Base-by-base conservation (phyloP, 1,140 invertebrate genomes). In the Melitaea cinxia region DNA sequence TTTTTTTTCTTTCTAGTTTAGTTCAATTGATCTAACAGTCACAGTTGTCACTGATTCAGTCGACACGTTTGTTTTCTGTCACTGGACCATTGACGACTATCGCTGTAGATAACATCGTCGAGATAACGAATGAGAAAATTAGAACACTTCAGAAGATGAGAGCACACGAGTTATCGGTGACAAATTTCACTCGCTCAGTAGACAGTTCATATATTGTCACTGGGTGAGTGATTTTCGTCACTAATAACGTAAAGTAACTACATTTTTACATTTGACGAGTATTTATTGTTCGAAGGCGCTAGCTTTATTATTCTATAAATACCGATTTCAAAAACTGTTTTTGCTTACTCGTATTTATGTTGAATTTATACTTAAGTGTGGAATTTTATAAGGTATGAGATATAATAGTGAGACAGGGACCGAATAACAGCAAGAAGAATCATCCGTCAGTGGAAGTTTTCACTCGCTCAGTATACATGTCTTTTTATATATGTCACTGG, bases 381-480 rank as follows among this genome's bases (percentile, higher is more conserved):
- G n/a, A n/a, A n/a, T n/a, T n/a, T n/a, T n/a, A n/a, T n/a, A n/a
- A n/a, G n/a, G n/a, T n/a, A n/a, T n/a, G n/a, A n/a, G n/a, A n/a
- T n/a, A n/a, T n/a, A n/a, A n/a, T n/a, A n/a, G n/a, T n/a, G n/a
- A n/a, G n/a, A n/a, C n/a, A n/a, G n/a, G n/a, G n/a, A n/a, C 12
- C 12, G 4, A 35, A 35, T 4, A 35, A 35, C 9, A 35, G 12
- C 2, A 52, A 52, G 23, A 28, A 26, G 2, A 26, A 19, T 15
- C 3, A 15, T 47, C 12, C 65, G 9, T 61, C 28, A 63, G 52
- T 42, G 47, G 28, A 17, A 65, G 63, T 42, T 52, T 30, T 74
- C 68, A 68, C 37, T 62, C 9, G 7, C 26, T 59, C 66, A 72
- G 72, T 67, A 33, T 68, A 67, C 61, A 71, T 56, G 56, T 63